phyloP scores from a whole-genome alignment of 2,113 vertebrate species.

The Rallus limicola region DNA sequence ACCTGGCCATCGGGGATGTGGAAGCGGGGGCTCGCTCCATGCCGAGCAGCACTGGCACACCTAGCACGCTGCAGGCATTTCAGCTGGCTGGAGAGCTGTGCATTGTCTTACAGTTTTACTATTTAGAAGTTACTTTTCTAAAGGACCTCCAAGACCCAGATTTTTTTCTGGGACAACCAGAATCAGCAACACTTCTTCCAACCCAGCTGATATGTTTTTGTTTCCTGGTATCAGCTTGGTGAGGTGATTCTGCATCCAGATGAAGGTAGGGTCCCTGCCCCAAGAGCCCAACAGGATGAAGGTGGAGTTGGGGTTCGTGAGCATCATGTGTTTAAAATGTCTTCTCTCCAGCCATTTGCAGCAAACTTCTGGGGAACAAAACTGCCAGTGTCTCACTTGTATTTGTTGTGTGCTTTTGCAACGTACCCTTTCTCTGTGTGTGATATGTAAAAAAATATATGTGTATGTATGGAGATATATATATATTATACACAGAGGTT shows the following conservation, averaged over 20 bases:
- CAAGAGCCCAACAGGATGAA: neutral
- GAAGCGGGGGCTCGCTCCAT: accelerated
- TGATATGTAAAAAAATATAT: neutral
- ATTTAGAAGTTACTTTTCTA: neutral
- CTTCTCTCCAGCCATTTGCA: neutral
- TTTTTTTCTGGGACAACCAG: neutral
- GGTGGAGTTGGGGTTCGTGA: neutral
- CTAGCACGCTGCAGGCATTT: accelerated
- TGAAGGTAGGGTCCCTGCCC: neutral
- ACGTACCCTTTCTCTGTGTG: neutral
- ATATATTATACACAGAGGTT: neutral
- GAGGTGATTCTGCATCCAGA: neutral
- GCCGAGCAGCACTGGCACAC: neutral
- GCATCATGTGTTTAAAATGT: neutral
- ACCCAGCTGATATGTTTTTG: neutral
- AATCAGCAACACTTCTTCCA: neutral
- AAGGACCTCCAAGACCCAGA: neutral
- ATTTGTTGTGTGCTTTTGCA: neutral
- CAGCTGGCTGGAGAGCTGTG: neutral
- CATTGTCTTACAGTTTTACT: neutral
- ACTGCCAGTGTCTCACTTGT: neutral
- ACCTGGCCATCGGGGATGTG: neutral
- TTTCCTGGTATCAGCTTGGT: neutral
- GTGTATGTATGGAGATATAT: neutral
- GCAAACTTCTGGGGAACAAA: neutral